A percentile compares a stretch with the other conserved stretches of the same genome.
These are phyloP conservation scores for Tyria jacobaeae DNA, from an alignment of 2,888 invertebrate species.

Conservation along the genomic window DNA sequence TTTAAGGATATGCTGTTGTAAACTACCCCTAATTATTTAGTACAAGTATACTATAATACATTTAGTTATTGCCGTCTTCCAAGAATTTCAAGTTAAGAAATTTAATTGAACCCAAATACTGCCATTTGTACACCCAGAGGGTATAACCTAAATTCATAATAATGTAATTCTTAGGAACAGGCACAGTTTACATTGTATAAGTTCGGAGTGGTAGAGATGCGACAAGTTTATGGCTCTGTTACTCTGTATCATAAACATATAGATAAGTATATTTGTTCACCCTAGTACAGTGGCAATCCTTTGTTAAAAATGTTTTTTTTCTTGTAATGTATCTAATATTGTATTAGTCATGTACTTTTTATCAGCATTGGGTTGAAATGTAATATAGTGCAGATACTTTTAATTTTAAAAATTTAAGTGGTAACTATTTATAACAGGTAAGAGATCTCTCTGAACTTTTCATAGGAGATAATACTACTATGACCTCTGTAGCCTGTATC, in stretches of 20 bases:
- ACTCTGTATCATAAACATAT: not conserved
- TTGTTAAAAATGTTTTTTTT: conserved; percentile 1
- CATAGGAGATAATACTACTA: too few species aligned
- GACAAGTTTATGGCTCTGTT: not conserved
- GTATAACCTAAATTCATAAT: too few species aligned
- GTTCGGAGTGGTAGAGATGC: not conserved
- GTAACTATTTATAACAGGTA: not conserved
- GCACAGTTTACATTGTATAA: not conserved
- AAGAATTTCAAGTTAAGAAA: too few species aligned
- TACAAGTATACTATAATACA: too few species aligned
- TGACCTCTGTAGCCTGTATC: too few species aligned
- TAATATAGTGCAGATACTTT: not conserved
- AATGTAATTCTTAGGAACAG: not conserved
- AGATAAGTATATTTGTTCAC: conserved; percentile 6
- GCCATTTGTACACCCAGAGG: too few species aligned
- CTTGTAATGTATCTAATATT: not conserved
- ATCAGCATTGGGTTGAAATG: not conserved
- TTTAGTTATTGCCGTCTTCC: too few species aligned
- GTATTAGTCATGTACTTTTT: not conserved
- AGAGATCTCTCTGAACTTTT: too few species aligned
- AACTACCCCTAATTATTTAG: too few species aligned
- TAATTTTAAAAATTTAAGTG: not conserved
- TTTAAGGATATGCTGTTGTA: too few species aligned
- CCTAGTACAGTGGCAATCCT: conserved; percentile 5
- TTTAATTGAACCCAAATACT: too few species aligned